A percentile compares a stretch with the other conserved stretches of the same genome.
Evolutionary conservation across 2,797 vertebrate species (phyloP).

Genomic region (Platyrinchus mystaceus): DNA sequence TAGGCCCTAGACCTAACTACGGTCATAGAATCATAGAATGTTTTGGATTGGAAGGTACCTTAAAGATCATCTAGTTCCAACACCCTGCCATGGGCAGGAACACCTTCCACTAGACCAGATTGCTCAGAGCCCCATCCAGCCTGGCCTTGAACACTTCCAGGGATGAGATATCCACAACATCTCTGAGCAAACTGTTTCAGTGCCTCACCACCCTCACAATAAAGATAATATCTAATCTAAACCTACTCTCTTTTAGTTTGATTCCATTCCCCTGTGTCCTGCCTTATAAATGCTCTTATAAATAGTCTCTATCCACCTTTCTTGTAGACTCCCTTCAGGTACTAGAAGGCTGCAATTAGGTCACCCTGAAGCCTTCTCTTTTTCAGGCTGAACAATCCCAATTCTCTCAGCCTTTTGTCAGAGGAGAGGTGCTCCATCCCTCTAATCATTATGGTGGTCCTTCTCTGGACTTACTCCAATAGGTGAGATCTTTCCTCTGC

Average conservation of each 20-base stretch:
- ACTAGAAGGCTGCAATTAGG: neutral
- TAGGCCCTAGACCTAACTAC: neutral
- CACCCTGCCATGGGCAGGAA: neutral
- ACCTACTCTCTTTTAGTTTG: neutral
- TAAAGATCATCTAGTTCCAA: neutral
- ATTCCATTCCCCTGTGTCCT: neutral
- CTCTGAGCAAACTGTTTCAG: neutral
- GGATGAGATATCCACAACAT: fast-evolving
- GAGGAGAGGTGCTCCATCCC: neutral
- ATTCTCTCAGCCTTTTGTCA: neutral
- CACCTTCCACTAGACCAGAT: neutral
- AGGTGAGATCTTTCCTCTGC: neutral
- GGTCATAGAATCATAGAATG: neutral
- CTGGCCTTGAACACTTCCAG: neutral
- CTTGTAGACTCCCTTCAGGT: neutral
- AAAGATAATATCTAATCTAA: neutral
- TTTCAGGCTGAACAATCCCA: neutral
- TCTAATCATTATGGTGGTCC: neutral
- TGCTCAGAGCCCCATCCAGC: neutral
- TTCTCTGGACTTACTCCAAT: fast-evolving
- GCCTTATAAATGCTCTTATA: neutral
- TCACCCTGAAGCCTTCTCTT: neutral
- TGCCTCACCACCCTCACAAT: neutral
- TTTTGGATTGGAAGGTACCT: neutral
- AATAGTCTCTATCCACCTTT: neutral